Base-by-base conservation (phyloP, 2,797 vertebrate species). In the Trachurus trachurus region DNA sequence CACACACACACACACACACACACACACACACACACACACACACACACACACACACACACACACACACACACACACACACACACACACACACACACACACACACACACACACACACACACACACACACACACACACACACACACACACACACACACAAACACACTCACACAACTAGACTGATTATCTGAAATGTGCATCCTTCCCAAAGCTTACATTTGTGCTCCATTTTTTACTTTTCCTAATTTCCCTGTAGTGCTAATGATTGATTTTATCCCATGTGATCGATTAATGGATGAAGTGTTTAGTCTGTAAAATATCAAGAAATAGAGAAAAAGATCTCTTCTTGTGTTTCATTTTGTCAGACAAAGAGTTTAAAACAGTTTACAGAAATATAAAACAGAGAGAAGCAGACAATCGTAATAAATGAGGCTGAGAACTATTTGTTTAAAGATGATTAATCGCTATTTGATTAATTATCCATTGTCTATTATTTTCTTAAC, bases 41-140 rank as follows among this genome's bases (percentile, higher is more conserved):
- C 59, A 64, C 1, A 74, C 39, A 62, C 4, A 34, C 31, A 6
- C 31, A 26, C 26, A 1, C 26, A 26, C 6, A 34, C 4, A 34
- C 59, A 64, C 1, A 74, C 39, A 62, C 4, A 34, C 31, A 6
- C 31, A 26, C 26, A 1, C 26, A 26, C 6, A 34, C 4, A 34
- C 26, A 26, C 26, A 26, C 3, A 1, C 26, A 26, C 3, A 26
- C 26, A 80, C 81, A 47, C 71, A 59, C 21, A 26, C 26, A 26
- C 26, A 26, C 26, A 26, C 26, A 26, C 26, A 26, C 26, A 26
- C 26, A 26, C 3, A 1, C 26, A 26, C 3, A 26, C 26, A 26
- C 31, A 80, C 81, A 47, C 71, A 59, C 21, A 26, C 26, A 26
- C 26, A 26, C 26, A 26, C 26, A 26, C 26, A 26, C 26, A 26